phyloP scores from a whole-genome alignment of 2,888 invertebrate species.

The Choreutis nemorana region DNA sequence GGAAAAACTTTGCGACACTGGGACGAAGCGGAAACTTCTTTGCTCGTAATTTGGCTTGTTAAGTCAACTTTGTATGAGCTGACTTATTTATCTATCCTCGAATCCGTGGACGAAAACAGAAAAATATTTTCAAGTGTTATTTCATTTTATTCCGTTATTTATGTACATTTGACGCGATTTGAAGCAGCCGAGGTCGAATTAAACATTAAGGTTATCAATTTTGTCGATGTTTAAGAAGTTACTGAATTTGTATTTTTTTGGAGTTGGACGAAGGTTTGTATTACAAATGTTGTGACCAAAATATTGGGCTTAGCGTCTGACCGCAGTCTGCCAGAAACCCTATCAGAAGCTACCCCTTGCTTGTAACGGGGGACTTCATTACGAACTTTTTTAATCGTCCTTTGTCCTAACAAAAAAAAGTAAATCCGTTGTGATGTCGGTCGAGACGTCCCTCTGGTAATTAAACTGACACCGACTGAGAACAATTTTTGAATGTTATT shows the following conservation, averaged over 20 bases:
- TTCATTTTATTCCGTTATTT: too few species aligned
- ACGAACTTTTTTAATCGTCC: constrained; percentile 64
- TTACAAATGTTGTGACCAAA: too few species aligned
- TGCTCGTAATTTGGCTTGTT: constrained; percentile 21
- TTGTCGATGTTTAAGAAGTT: too few species aligned
- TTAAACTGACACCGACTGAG: constrained; percentile 59
- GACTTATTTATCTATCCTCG: constrained; percentile 23
- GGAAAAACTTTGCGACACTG: constrained; percentile 19
- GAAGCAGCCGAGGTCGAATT: too few species aligned
- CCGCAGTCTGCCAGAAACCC: too few species aligned
- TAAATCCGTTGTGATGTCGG: constrained; percentile 49
- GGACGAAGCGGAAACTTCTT: constrained; percentile 17
- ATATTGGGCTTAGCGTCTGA: too few species aligned
- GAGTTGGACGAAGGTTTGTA: too few species aligned
- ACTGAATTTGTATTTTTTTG: too few species aligned
- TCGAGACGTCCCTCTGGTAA: constrained; percentile 45
- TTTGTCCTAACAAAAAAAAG: constrained; percentile 55
- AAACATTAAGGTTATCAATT: too few species aligned
- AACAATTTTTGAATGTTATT: constrained; percentile 65
- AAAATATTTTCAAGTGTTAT: too few species aligned
- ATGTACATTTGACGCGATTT: too few species aligned
- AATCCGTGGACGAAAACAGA: too few species aligned
- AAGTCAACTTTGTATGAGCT: constrained; percentile 20
- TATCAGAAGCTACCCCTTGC: constrained; percentile 52
- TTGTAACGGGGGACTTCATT: constrained; percentile 48